These are phyloP conservation scores for Himalopsyche tibetana DNA, from an alignment of 2,888 invertebrate genomes.

Conservation along the genomic window DNA sequence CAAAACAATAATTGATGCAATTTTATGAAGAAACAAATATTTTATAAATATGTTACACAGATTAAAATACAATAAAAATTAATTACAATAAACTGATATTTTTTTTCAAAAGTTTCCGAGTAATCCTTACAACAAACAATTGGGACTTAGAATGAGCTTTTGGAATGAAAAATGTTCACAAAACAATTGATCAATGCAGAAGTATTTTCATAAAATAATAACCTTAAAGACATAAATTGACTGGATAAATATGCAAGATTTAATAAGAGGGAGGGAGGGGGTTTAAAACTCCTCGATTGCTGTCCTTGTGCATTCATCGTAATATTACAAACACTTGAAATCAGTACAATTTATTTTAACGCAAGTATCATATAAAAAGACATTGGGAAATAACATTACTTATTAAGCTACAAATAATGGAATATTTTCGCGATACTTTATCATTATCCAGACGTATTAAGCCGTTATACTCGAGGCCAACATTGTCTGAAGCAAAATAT, in stretches of 20 bases:
- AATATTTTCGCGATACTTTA: conserved; percentile 2
- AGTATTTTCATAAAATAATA: too few relatives aligned
- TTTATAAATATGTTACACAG: conserved; percentile 35
- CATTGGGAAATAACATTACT: conserved; percentile 26
- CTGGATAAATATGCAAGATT: too few relatives aligned
- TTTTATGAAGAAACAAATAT: conserved; percentile 30
- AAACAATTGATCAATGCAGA: too few relatives aligned
- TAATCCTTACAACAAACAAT: not conserved
- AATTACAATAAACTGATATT: conserved; percentile 27
- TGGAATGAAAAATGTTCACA: too few relatives aligned
- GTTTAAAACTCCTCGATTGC: not conserved
- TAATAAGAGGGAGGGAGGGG: too few relatives aligned
- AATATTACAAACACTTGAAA: conserved; percentile 19
- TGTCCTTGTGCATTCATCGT: conserved; percentile 17
- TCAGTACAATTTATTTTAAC: not conserved
- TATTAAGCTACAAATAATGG: conserved; percentile 10
- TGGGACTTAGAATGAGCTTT: too few relatives aligned
- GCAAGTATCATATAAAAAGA: conserved; percentile 22
- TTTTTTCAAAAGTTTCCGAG: not conserved
- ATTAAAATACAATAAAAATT: conserved; percentile 16
- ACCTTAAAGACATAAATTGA: too few relatives aligned
- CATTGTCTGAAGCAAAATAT: conserved; percentile 26
- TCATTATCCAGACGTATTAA: not conserved
- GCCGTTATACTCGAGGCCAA: not conserved
- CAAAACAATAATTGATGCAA: conserved; percentile 9